phyloP scores from a whole-genome alignment of 2,888 invertebrate species.

The Drosophila multiciliata region DNA sequence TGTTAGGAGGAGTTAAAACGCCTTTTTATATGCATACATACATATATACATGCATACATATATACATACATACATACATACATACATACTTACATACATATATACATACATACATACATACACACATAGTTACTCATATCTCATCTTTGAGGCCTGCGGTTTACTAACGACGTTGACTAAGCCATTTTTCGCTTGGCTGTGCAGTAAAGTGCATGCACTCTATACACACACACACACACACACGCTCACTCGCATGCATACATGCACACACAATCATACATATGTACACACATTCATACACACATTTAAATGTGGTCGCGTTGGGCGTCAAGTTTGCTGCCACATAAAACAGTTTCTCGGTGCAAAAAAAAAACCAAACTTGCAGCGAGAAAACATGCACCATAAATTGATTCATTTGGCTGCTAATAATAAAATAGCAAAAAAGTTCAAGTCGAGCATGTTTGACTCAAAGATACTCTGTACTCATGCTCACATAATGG shows the following conservation, averaged over 20 bases:
- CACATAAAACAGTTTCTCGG: constrained; percentile 19
- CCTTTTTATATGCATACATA: not conserved
- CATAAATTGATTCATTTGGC: not conserved
- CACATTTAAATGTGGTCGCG: constrained; percentile 3
- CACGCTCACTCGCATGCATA: not conserved
- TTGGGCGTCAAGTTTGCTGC: constrained; percentile 25
- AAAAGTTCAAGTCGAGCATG: not conserved
- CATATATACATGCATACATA: not conserved
- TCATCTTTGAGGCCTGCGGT: constrained; percentile 12
- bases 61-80: not conserved
- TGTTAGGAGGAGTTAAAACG: constrained; percentile 10
- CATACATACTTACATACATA: not conserved
- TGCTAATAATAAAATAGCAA: not conserved
- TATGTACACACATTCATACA: not conserved
- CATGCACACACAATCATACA: not conserved
- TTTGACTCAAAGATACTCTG: not conserved
- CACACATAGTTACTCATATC: constrained; percentile 7
- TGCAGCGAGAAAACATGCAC: constrained; percentile 7
- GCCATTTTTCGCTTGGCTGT: constrained; percentile 17
- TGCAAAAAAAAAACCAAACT: not conserved
- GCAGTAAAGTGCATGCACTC: constrained; percentile 2
- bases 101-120: not conserved
- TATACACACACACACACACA: no score
- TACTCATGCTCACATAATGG: not conserved
- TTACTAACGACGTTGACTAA: constrained; percentile 11